phyloP scores from a whole-genome alignment of 2,888 invertebrate genomes.

The Pimpla rufipes region DNA sequence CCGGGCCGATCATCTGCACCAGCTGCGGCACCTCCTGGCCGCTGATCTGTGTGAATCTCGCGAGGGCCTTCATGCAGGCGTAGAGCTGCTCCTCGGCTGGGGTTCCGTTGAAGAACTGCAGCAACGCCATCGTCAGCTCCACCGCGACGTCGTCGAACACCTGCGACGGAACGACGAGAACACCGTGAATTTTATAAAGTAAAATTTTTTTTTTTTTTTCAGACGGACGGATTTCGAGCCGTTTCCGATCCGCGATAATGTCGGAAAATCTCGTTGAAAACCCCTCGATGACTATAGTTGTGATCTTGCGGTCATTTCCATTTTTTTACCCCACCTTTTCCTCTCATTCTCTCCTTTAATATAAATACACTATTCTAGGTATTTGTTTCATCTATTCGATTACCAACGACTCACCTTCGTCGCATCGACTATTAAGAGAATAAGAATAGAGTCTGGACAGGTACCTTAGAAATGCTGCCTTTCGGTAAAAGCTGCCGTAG shows the following conservation, averaged over 20 bases:
- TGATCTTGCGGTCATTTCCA: neutral
- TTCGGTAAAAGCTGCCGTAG: slow-evolving; percentile 88
- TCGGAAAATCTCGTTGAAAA: too few relatives aligned
- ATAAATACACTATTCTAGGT: neutral
- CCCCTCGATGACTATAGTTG: slow-evolving; percentile 17
- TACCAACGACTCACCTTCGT: slow-evolving; percentile 31
- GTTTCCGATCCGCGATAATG: neutral
- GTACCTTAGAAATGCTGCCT: slow-evolving; percentile 89
- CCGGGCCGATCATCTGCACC: slow-evolving; percentile 96
- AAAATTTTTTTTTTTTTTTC: slow-evolving; percentile 11
- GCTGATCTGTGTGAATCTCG: slow-evolving; percentile 91
- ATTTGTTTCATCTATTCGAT: slow-evolving; percentile 26
- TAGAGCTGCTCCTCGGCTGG: slow-evolving; percentile 93
- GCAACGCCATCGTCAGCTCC: slow-evolving; percentile 95
- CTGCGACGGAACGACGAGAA: slow-evolving; percentile 85
- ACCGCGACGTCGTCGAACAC: slow-evolving; percentile 97
- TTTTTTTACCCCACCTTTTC: neutral
- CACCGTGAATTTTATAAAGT: too few relatives aligned
- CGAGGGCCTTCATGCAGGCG: slow-evolving; percentile 92
- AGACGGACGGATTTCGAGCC: neutral
- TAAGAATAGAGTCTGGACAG: slow-evolving; percentile 71
- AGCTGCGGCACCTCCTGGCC: slow-evolving; percentile 94
- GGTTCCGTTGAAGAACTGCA: slow-evolving; percentile 94
- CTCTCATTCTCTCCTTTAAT: neutral
- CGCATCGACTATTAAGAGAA: slow-evolving; percentile 22